Evolutionary conservation across 2,113 vertebrate genomes (phyloP).

Genomic region (Saimiri boliviensis): DNA sequence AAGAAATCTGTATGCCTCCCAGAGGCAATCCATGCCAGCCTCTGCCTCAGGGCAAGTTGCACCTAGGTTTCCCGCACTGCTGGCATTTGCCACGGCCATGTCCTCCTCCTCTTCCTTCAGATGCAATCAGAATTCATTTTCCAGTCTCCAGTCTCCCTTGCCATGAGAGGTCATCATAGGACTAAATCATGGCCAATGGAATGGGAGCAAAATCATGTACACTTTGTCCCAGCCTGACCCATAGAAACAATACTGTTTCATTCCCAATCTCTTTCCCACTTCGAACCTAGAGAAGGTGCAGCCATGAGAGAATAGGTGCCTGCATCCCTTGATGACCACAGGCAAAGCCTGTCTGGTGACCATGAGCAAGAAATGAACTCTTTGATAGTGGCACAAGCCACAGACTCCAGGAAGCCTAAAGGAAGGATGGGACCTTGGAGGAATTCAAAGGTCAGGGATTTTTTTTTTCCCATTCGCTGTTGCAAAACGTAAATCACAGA

Average conservation of each 20-base stretch:
- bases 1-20: not conserved
- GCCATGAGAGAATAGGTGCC: not conserved
- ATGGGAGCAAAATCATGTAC: not conserved
- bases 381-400: not conserved
- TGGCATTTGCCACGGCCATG: too few species aligned
- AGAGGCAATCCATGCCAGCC: not conserved
- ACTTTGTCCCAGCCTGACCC: not conserved
- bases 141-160: not conserved
- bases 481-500: not conserved
- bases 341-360: not conserved
- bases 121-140: not conserved
- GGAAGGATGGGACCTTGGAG: not conserved
- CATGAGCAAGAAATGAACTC: not conserved
- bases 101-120: not conserved
- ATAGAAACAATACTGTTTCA: not conserved
- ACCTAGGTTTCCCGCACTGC: not conserved
- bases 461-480: not conserved
- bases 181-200: not conserved
- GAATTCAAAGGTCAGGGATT: not conserved
- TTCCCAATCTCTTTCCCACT: not conserved
- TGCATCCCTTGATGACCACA: not conserved
- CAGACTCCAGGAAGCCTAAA: not conserved
- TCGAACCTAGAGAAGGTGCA: not conserved
- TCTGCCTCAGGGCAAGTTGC: not conserved
- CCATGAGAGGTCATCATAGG: not conserved